Evolutionary conservation across 2,113 vertebrate genomes (phyloP).

Genomic region (Polyodon spathula): DNA sequence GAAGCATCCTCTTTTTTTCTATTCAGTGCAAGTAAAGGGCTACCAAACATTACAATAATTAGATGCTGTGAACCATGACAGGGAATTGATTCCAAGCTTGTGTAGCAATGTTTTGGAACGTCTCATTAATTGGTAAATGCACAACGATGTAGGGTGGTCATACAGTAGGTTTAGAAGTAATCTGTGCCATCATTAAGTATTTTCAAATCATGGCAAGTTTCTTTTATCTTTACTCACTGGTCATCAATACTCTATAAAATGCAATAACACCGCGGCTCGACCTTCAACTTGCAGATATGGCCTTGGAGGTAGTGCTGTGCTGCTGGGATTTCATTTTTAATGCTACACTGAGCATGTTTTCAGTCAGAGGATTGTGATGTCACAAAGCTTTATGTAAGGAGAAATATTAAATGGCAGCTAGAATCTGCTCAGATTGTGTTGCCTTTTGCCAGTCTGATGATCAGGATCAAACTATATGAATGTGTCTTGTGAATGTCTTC

Average conservation of each 20-base stretch:
- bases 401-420: not conserved
- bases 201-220: not conserved
- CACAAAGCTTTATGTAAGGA: not conserved
- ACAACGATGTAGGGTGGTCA: not conserved
- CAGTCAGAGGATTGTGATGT: not conserved
- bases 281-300: not conserved
- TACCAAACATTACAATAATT: too few species aligned
- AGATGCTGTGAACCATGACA: not conserved
- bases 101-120: not conserved
- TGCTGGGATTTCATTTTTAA: not conserved
- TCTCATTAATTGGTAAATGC: slow-evolving; percentile 1
- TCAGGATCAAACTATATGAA: not conserved
- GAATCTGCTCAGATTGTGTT: not conserved
- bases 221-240: not conserved
- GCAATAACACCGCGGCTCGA: not conserved
- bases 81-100: not conserved
- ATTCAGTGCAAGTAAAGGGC: too few species aligned
- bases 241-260: not conserved
- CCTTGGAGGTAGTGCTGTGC: not conserved
- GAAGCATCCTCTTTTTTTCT: too few species aligned
- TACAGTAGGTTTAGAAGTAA: not conserved
- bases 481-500: too few species aligned
- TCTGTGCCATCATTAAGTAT: not conserved
- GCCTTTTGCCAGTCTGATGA: not conserved
- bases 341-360: not conserved